These are phyloP conservation scores for Xestoiulus laeticollis DNA, from an alignment of 2,888 invertebrate species.

Conservation along the genomic window DNA sequence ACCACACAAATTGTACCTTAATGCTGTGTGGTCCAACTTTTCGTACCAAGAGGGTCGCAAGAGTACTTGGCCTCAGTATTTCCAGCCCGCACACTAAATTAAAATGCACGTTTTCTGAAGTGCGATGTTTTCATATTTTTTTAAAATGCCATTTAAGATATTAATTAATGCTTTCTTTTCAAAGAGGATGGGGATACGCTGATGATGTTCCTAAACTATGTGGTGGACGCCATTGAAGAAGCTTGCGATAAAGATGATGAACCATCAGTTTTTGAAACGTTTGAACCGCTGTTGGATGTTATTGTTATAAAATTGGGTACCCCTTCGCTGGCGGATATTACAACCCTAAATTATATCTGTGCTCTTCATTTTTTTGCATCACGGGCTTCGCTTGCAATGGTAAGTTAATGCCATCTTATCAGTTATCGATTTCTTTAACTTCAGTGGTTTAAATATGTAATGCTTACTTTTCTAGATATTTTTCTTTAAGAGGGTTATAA, in stretches of 20 bases:
- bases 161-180: not conserved
- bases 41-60: no score
- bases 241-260: constrained; percentile 40
- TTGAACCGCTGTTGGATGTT: constrained; percentile 36
- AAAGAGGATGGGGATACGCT: not conserved
- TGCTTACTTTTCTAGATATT: not conserved
- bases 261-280: constrained; percentile 32
- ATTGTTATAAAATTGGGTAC: not conserved
- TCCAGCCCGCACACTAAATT: no score
- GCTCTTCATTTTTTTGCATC: constrained; percentile 48
- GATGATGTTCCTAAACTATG: not conserved
- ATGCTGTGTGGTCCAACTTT: no score
- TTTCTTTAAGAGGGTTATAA: no score
- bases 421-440: not conserved
- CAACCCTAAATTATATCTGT: not conserved
- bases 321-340: constrained; percentile 33
- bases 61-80: no score
- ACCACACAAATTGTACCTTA: no score
- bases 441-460: not conserved
- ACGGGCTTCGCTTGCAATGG: constrained; percentile 32
- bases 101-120: no score
- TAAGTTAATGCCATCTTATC: not conserved
- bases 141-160: not conserved
- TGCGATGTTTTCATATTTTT: not conserved
- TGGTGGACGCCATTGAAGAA: constrained; percentile 27